Conservation (phyloP, 2,113 vertebrate genomes). For the Phoxinus phoxinus region DNA sequence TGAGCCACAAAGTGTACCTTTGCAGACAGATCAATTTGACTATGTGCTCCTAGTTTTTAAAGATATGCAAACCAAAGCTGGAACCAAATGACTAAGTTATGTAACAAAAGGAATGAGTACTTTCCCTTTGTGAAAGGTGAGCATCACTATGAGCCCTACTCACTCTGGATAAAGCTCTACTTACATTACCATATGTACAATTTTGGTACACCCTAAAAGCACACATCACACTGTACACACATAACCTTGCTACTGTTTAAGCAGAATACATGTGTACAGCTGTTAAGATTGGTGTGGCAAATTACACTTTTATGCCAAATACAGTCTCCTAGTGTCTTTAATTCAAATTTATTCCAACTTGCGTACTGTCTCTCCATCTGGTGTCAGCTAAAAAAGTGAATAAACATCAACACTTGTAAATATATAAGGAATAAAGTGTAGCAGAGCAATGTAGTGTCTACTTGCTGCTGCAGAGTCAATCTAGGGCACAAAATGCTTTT, state of each 20-base stretch:
- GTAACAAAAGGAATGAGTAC: neutral
- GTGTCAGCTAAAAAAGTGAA: neutral
- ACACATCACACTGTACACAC: no score
- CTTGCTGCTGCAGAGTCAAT: neutral
- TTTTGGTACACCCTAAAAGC: neutral
- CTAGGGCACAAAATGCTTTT: neutral
- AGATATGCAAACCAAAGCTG: neutral
- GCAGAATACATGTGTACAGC: neutral
- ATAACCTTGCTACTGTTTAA: neutral
- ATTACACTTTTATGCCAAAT: neutral
- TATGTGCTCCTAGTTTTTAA: neutral
- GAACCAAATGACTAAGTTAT: constrained; percentile 13
- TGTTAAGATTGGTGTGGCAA: neutral
- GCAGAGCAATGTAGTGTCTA: neutral
- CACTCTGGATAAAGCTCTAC: neutral
- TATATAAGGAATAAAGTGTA: no score
- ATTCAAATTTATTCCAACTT: neutral
- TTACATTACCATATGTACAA: neutral
- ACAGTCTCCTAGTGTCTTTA: neutral
- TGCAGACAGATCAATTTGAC: neutral
- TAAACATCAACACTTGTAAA: neutral
- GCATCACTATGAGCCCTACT: neutral
- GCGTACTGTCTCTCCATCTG: neutral
- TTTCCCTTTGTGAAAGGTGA: constrained; percentile 1
- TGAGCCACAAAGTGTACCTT: neutral